Evolutionary conservation across 1,140 invertebrate genomes (phyloP), one percentile per base, ranked within the genome.

Genomic region (Phortica variegata): DNA sequence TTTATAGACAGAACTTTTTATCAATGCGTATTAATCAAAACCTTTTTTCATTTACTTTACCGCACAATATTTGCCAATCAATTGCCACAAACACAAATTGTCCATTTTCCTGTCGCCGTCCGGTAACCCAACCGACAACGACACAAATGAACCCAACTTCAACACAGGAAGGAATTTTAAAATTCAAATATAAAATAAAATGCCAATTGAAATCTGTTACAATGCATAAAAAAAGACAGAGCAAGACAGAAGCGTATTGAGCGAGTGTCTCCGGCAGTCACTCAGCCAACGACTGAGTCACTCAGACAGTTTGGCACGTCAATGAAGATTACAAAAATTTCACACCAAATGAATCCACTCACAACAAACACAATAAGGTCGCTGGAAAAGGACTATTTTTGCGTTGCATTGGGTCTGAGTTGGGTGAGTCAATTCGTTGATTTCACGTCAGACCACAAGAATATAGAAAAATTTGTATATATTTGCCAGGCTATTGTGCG

Each of bases 101-200:
- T 71, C 66, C 68, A 71, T 71, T 71, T 71, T 71, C 68, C 68
- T 71, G 66, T 71, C 49, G 60, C 59, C 60, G 39, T 54, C 51
- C 12, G 13, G 36, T 26, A 6, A 26, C 23, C 23, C 23, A 26
- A 26, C 5, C 23, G 23, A 5, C 23, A 26, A 10, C 5, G 23
- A n/a, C n/a, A n/a, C n/a, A n/a, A n/a, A n/a, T n/a, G n/a, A n/a
- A n/a, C n/a, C 36, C 36, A 38, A 38, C 57, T 57, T 63, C 52
- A 53, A 52, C 63, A 61, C 43, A 55, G 66, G 65, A 71, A 71
- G 62, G 63, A 71, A 71, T 71, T 71, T 71, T 71, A 71, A 71
- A 71, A 71, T 71, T 71, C 68, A 71, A 71, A 71, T 71, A 71
- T 71, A 71, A 71, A 71, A 71, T 71, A 71, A 71, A 71, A 66